These are phyloP conservation scores for Notoglanidium macrostoma DNA, from an alignment of 2,797 vertebrate genomes.

Conservation along the genomic window DNA sequence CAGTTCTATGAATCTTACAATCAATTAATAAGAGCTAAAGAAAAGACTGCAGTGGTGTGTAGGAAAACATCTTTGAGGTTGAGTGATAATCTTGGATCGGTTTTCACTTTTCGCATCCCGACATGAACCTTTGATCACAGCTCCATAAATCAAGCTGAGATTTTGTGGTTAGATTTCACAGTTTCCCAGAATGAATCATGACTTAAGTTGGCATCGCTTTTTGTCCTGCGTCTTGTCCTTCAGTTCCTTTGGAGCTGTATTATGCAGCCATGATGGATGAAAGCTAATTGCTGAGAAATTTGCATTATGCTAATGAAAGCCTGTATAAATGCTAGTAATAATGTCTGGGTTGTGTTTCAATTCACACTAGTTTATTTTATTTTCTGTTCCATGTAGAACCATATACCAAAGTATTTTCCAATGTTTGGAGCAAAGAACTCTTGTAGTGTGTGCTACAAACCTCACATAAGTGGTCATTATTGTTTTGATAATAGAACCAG, in stretches of 20 bases:
- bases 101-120: neutral
- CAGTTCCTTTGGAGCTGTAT: neutral
- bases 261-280: neutral
- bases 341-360: neutral
- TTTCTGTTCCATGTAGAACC: neutral
- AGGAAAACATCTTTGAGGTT: neutral
- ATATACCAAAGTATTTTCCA: neutral
- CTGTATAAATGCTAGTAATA: neutral
- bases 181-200: slow-evolving; percentile 28
- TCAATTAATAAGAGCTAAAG: neutral
- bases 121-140: slow-evolving; percentile 14
- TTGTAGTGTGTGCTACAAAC: neutral
- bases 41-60: neutral
- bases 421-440: neutral
- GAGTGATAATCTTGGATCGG: slow-evolving; percentile 14
- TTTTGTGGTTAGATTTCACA: neutral
- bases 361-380: neutral
- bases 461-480: neutral
- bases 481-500: too few species aligned
- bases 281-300: neutral
- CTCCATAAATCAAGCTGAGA: slow-evolving; percentile 24
- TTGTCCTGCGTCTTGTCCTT: neutral
- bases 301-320: neutral
- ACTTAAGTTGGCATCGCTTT: slow-evolving; percentile 10
- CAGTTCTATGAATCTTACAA: neutral